Evolutionary conservation across 2,888 invertebrate species (phyloP).

Genomic region (Atrina japonica): DNA sequence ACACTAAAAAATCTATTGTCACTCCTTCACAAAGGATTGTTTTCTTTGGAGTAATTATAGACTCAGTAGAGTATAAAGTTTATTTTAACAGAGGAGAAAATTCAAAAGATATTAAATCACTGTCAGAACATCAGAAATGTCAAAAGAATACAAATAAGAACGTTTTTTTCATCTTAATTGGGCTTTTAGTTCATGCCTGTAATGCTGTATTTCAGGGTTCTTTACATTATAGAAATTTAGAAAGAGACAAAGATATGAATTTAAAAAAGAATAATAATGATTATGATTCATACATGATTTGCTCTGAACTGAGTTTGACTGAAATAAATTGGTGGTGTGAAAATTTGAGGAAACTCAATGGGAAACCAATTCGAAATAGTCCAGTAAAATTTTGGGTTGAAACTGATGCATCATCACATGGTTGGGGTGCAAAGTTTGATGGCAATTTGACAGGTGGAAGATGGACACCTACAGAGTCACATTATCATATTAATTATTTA

Average conservation of each 20-base stretch:
- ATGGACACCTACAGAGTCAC: no score
- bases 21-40: slow-evolving; percentile 38
- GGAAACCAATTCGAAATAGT: neutral
- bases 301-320: neutral
- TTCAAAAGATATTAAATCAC: slow-evolving; percentile 32
- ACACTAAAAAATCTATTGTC: slow-evolving; percentile 41
- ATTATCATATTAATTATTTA: slow-evolving; percentile 1
- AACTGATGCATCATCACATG: slow-evolving; percentile 1
- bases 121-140: neutral
- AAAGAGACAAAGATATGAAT: slow-evolving; percentile 35
- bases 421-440: slow-evolving; percentile 1
- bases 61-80: slow-evolving; percentile 34
- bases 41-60: slow-evolving; percentile 49
- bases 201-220: slow-evolving; percentile 30
- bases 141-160: neutral
- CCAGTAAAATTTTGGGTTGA: slow-evolving; percentile 7
- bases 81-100: slow-evolving; percentile 44
- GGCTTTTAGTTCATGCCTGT: slow-evolving; percentile 1
- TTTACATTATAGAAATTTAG: slow-evolving; percentile 39
- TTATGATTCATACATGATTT: slow-evolving; percentile 9
- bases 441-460: slow-evolving; percentile 7
- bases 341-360: slow-evolving; percentile 1
- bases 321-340: slow-evolving; percentile 33
- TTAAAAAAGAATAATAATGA: slow-evolving; percentile 9
- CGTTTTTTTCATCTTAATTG: slow-evolving; percentile 1